Percentiles rank a stretch among this genome's conserved stretches.
Evolutionary conservation across 2,113 vertebrate species (phyloP).

Genomic region (Sigmodon hispidus): DNA sequence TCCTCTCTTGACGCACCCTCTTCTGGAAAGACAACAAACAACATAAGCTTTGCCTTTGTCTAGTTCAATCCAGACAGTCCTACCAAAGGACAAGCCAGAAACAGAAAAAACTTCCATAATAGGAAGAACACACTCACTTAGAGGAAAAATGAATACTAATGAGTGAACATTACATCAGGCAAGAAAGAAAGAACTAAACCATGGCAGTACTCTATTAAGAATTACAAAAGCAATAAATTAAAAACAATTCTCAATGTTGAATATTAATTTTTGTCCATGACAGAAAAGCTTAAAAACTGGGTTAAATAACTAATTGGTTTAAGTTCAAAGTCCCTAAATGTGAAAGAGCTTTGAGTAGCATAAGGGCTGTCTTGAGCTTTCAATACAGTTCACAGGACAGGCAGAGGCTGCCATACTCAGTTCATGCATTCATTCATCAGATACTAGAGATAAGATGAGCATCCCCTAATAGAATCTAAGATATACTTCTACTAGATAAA

Average conservation of each 20-base stretch:
- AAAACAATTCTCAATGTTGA: conserved; percentile 17
- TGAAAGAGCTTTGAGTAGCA: conserved; percentile 60
- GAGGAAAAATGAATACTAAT: conserved; percentile 39
- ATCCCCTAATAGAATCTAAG: conserved; percentile 63
- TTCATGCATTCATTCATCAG: conserved; percentile 59
- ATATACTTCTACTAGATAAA: conserved; percentile 11
- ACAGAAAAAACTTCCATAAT: conserved; percentile 26
- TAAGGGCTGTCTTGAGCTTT: conserved; percentile 11
- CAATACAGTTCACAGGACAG: conserved; percentile 37
- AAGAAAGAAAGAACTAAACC: conserved; percentile 29
- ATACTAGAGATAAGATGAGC: conserved; percentile 60
- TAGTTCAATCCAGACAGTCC: conserved; percentile 53
- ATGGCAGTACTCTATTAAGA: conserved; percentile 33
- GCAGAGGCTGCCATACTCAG: not conserved
- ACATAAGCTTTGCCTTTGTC: conserved; percentile 12
- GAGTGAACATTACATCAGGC: not conserved
- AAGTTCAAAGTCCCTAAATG: conserved; percentile 53
- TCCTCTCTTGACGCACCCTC: not conserved
- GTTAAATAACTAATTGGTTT: conserved; percentile 52
- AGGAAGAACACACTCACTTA: conserved; percentile 38
- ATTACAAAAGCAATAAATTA: conserved; percentile 57
- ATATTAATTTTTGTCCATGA: conserved; percentile 64
- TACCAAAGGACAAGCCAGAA: conserved; percentile 47
- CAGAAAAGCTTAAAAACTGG: conserved; percentile 47
- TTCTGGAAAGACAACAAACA: conserved; percentile 59